Evolutionary conservation across 53 echinoderm and acorn worm genomes (phyloP).

Genomic region (Henricia sp.): DNA sequence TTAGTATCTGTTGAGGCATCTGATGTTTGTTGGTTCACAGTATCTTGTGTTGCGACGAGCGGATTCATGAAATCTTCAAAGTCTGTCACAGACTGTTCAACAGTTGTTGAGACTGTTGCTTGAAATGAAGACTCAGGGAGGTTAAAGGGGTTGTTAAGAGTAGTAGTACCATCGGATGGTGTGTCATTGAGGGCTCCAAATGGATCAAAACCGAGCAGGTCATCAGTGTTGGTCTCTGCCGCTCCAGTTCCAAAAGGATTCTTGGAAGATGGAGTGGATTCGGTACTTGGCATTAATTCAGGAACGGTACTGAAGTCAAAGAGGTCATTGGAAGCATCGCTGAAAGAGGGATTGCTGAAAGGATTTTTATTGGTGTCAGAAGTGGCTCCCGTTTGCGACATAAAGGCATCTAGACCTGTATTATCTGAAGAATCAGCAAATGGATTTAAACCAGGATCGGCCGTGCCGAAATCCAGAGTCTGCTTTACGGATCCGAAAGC

Average conservation of each 20-base stretch:
- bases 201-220: constrained; percentile 63
- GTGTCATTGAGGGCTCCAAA: constrained; percentile 30
- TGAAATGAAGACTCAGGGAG: not conserved
- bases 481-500: constrained; percentile 44
- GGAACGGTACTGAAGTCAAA: not conserved
- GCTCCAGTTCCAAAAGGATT: constrained; percentile 37
- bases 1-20: not conserved
- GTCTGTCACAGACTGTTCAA: constrained; percentile 16
- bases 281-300: not conserved
- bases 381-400: constrained; percentile 32
- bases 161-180: not conserved
- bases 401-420: constrained; percentile 29
- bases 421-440: constrained; percentile 45
- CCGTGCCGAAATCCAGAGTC: not conserved
- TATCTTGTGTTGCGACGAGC: constrained; percentile 17
- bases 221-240: constrained; percentile 27
- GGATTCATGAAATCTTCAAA: constrained; percentile 31
- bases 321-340: constrained; percentile 6
- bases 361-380: not conserved
- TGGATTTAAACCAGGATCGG: constrained; percentile 31
- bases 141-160: constrained; percentile 20
- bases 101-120: constrained; percentile 9
- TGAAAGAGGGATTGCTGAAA: not conserved
- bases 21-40: not conserved
- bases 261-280: constrained; percentile 40